Evolutionary conservation across 2,113 vertebrate species (phyloP), one percentile per base, ranked within the genome.

Genomic region (Amphilophus citrinellus): DNA sequence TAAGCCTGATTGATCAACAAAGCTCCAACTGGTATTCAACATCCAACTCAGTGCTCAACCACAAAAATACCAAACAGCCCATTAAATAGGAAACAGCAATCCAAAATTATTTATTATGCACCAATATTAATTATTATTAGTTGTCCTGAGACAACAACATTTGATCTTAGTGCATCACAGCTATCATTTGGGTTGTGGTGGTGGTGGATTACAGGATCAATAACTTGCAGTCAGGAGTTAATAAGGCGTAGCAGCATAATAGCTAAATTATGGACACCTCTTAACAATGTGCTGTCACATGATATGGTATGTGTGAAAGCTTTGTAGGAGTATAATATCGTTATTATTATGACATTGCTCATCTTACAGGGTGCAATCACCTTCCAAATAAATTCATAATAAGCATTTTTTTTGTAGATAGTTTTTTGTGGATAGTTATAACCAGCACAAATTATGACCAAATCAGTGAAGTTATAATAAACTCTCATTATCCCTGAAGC

Each of bases 31-130:
- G 20, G 66, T 32, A 73, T 20, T 53, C 66, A 73, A 53, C 44
- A 53, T 73, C 47, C 47, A 35, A 56, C 56, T 73, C 10, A 73
- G 27, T n/a, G 9, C 0, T 73, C 18, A 56, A 56, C 47, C 68
- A 73, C 68, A 73, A 73, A 73, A 56, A n/a, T 14, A 47, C 27
- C 44, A 73, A 73, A 53, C 5, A 56, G 27, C 47, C 18, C 27
- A 56, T 73, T 73, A 32, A 73, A 73, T 35, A 73, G 47, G 66
- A 53, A 71, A 71, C 66, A 32, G 24, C 66, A 71, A 71, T 71
- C 44, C 44, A 1, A 53, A 32, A 13, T 53, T 32, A 27, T 32
- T 71, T 71, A 53, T 8, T 53, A 53, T 47, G 30, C 44, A 53
- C 50, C 66, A 71, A 20, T 71, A 71, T 56, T 35, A 56, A 56